Evolutionary conservation across 2,113 vertebrate species (phyloP).

Genomic region (Cephalopterus ornatus): DNA sequence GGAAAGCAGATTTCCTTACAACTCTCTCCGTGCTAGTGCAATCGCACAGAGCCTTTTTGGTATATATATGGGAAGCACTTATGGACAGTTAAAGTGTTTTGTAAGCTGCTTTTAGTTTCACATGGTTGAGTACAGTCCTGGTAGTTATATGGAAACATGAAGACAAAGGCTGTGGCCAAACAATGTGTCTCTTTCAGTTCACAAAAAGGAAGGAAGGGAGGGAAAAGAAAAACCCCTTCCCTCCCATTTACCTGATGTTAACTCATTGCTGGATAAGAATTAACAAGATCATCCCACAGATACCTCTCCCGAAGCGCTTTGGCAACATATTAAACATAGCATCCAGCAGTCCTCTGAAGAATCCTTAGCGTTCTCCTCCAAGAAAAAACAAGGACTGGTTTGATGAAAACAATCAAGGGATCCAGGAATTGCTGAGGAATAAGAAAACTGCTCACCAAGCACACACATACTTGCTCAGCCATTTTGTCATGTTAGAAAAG

Average conservation of each 20-base stretch:
- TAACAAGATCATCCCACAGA: no score
- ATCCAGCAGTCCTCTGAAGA: no score
- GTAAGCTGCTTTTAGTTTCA: neutral
- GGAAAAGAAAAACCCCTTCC: neutral
- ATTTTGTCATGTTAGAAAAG: no score
- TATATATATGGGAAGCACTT: neutral
- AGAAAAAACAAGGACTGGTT: no score
- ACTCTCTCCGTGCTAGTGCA: neutral
- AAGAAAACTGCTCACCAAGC: no score
- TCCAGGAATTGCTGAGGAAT: no score
- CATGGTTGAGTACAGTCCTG: neutral
- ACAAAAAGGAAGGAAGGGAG: neutral
- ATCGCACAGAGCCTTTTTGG: neutral
- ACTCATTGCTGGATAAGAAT: neutral
- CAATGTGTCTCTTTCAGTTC: neutral
- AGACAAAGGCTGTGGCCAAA: neutral
- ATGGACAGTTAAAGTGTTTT: neutral
- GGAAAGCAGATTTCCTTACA: neutral
- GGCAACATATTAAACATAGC: no score
- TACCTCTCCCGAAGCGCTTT: no score
- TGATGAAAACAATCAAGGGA: no score
- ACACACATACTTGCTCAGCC: no score
- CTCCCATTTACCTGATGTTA: neutral
- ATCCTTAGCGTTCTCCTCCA: no score
- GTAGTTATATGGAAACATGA: neutral